Base-by-base conservation (phyloP, 2,113 vertebrate species). In the Phrynosoma blainvillii region DNA sequence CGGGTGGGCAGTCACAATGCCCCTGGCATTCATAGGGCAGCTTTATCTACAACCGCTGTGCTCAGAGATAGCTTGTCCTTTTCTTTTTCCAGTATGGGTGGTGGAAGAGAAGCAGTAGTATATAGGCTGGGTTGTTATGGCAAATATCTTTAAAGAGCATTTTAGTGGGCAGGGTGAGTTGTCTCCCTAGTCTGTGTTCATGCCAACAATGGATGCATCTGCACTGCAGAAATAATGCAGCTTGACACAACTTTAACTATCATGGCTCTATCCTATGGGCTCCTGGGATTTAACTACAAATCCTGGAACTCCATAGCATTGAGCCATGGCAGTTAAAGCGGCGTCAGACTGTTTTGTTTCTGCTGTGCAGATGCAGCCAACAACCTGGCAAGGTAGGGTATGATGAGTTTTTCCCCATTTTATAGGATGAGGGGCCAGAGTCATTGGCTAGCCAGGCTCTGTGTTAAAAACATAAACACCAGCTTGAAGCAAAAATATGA, bases 21-120 rank as follows among this genome's bases (percentile, higher is more conserved):
- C 89, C 89, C 86, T 3, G 40, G 89, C 92, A 84, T 92, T 95
- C 92, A 93, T 94, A 93, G 76, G 90, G 86, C 82, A 85, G 56
- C 74, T 82, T 62, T 83, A 79, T 73, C 79, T 91, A 27, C 54
- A n/a, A 65, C 12, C 47, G 81, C 5, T 21, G 47, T 80, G 14
- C 54, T 84, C 84, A 0, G 83, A 36, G 75, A 73, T 75, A 88
- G 74, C 84, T 84, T 78, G 81, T 47, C 92, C 90, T 93, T 93
- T 90, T 88, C 59, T 62, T 62, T 16, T 62, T 62, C 59, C 59
- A 62, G 18, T 62, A 18, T 16, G 59, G 18, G 59, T 62, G 59
- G 59, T 18, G 12, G 59, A 62, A 62, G 59, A 62, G 59, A 62
- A 14, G 18, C 59, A 62, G 13, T 12, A 47, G 47, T 5, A 47